Percentiles rank a stretch among this genome's conserved stretches.
These are phyloP conservation scores for Dasyurus viverrinus DNA, from an alignment of 2,113 vertebrate genomes.

Conservation along the genomic window DNA sequence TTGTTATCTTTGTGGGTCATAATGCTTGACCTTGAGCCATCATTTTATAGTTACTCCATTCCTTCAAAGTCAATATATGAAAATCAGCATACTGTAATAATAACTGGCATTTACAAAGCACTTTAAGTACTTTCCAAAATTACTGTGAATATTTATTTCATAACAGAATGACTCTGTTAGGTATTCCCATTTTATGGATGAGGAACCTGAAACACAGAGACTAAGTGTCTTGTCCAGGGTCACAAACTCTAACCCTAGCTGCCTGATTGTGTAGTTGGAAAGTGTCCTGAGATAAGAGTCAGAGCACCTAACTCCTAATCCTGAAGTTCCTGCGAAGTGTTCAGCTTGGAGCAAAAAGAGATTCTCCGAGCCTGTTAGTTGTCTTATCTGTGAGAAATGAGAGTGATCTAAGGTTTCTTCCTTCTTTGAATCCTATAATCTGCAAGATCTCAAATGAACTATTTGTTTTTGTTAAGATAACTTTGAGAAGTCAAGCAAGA, in stretches of 20 bases:
- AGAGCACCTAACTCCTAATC: background rate
- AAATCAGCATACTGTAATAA: background rate
- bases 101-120: background rate
- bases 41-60: background rate
- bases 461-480: background rate
- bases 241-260: background rate
- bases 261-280: background rate
- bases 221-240: background rate
- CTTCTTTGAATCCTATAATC: background rate
- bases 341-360: background rate
- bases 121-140: background rate
- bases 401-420: background rate
- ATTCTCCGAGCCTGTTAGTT: background rate
- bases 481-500: background rate
- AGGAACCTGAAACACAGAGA: background rate
- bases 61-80: background rate
- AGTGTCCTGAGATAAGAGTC: background rate
- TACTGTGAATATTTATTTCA: background rate
- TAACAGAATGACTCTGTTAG: background rate
- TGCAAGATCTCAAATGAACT: background rate
- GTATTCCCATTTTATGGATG: background rate
- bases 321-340: background rate
- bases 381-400: background rate
- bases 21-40: background rate
- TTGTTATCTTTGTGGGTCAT: background rate